Evolutionary conservation across 1,140 invertebrate genomes (phyloP).

Genomic region (Bombus terrestris): DNA sequence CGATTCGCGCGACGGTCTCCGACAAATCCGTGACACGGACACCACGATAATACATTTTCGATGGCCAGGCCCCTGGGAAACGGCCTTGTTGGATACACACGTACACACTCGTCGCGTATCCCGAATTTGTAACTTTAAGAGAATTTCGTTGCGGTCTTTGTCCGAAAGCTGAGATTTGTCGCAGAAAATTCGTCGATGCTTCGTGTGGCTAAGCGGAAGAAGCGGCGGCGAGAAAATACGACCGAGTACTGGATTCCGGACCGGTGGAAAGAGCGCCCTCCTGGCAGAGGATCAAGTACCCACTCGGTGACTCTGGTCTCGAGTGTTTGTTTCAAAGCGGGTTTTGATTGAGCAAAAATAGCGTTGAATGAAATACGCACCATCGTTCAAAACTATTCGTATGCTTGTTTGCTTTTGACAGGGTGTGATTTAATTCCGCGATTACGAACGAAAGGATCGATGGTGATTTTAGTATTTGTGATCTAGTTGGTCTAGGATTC

Average conservation of each 20-base stretch:
- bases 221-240: constrained; percentile 57
- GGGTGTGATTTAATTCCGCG: not conserved
- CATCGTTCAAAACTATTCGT: not conserved
- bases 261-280: constrained; percentile 33
- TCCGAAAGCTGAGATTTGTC: constrained; percentile 23
- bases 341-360: not conserved
- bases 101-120: too few relatives aligned
- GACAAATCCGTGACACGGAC: not conserved
- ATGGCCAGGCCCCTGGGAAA: not conserved
- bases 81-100: too few relatives aligned
- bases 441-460: not conserved
- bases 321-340: constrained; percentile 15
- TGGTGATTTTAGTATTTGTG: not conserved
- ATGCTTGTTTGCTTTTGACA: not conserved
- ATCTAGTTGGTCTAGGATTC: not conserved
- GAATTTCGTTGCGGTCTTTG: too few relatives aligned
- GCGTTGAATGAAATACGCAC: not conserved
- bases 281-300: constrained; percentile 67
- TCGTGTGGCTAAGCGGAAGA: constrained; percentile 30
- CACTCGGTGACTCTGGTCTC: not conserved
- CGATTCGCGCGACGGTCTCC: not conserved
- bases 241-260: constrained; percentile 60
- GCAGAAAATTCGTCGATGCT: constrained; percentile 52
- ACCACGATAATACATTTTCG: not conserved
- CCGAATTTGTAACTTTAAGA: too few relatives aligned